Evolutionary conservation across 2,888 invertebrate species (phyloP).

Genomic region (Tanypteryx hageni): DNA sequence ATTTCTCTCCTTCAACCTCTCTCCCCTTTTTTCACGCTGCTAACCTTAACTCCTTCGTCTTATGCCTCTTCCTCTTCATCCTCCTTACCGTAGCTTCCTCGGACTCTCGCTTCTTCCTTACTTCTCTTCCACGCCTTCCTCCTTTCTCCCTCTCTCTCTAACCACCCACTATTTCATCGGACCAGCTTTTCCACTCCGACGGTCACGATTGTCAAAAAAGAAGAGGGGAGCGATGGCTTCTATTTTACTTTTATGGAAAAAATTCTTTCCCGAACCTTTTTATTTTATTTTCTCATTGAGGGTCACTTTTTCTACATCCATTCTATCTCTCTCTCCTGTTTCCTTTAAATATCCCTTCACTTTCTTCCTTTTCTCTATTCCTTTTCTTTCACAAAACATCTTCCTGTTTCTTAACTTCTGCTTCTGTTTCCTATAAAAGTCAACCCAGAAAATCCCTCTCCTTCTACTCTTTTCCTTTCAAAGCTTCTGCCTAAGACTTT

Average conservation of each 20-base stretch:
- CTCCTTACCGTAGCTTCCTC: background rate
- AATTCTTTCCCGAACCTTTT: conserved; percentile 7
- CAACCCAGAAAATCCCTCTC: background rate
- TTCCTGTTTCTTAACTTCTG: background rate
- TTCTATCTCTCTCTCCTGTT: background rate
- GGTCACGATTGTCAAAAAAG: conserved; percentile 47
- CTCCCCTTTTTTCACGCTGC: background rate
- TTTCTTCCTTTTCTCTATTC: background rate
- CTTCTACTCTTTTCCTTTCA: background rate
- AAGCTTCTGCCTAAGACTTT: background rate
- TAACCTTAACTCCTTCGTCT: background rate
- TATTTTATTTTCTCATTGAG: background rate
- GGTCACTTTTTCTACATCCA: conserved; percentile 27
- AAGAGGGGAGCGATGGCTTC: background rate
- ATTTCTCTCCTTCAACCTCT: background rate
- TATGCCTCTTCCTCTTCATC: background rate
- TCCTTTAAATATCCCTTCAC: background rate
- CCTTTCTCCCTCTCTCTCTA: background rate
- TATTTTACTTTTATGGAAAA: conserved; percentile 43
- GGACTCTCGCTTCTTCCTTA: background rate
- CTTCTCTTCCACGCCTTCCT: background rate
- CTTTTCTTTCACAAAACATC: background rate
- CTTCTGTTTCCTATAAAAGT: background rate
- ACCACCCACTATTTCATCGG: conserved; percentile 27
- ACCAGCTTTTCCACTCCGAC: conserved; percentile 48